These are phyloP conservation scores for Seira sanloemensis DNA, from an alignment of 2,888 invertebrate genomes.

Conservation along the genomic window DNA sequence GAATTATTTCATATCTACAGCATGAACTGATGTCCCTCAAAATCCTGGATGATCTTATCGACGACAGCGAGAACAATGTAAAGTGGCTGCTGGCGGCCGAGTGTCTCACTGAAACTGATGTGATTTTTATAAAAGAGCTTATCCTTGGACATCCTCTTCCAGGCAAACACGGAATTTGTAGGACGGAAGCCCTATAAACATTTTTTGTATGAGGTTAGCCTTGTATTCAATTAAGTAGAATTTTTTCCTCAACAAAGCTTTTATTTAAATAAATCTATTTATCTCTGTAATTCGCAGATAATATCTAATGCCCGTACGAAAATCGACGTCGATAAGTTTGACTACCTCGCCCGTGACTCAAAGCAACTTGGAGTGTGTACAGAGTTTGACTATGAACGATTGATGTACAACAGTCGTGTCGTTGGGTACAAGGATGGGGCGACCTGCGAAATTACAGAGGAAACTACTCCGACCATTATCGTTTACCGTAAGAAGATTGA, in stretches of 20 bases:
- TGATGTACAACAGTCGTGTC: constrained; percentile 76
- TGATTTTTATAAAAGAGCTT: constrained; percentile 77
- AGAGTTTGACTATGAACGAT: constrained; percentile 77
- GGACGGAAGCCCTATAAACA: constrained; percentile 75
- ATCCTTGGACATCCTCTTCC: constrained; percentile 75
- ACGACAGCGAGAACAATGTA: constrained; percentile 76
- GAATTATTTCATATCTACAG: too few species aligned
- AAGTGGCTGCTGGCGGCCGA: constrained; percentile 74
- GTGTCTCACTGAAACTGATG: constrained; percentile 75
- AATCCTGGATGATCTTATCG: constrained; percentile 77
- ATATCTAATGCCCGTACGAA: constrained; percentile 80
- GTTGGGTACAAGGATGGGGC: constrained; percentile 72
- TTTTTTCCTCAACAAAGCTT: too few species aligned
- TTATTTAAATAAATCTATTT: background rate
- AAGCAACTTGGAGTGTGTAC: constrained; percentile 77
- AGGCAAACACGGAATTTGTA: constrained; percentile 47
- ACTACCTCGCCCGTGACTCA: constrained; percentile 81
- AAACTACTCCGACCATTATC: constrained; percentile 74
- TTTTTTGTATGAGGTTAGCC: constrained; percentile 79
- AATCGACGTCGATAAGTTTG: constrained; percentile 83
- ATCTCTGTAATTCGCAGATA: constrained; percentile 76
- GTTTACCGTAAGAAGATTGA: constrained; percentile 78
- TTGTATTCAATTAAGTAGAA: too few species aligned
- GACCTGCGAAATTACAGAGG: constrained; percentile 68
- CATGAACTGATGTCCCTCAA: constrained; percentile 78